Evolutionary conservation across 2,888 invertebrate genomes (phyloP).

Genomic region (Exephanes ischioxanthus): DNA sequence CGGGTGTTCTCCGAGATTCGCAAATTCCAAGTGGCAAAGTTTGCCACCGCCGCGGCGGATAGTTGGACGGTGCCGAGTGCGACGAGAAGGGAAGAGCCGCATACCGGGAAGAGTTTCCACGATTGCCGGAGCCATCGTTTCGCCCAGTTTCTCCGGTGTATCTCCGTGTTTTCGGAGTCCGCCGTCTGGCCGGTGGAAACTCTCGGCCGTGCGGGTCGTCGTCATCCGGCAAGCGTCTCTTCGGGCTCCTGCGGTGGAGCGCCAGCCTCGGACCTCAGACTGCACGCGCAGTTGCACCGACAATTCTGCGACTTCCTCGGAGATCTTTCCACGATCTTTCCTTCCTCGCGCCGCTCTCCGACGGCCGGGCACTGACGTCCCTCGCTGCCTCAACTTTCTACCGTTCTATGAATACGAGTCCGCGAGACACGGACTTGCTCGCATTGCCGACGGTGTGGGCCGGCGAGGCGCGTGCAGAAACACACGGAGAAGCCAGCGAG

Average conservation of each 20-base stretch:
- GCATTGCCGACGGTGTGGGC: conserved; percentile 68
- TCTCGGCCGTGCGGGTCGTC: conserved; percentile 8
- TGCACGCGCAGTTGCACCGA: not conserved
- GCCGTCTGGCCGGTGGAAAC: conserved; percentile 14
- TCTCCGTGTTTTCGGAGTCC: conserved; percentile 19
- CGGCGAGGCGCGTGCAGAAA: conserved; percentile 53
- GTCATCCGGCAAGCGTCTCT: conserved; percentile 21
- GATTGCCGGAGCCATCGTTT: conserved; percentile 55
- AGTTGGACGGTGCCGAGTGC: not conserved
- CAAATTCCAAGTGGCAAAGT: not conserved
- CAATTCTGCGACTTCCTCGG: conserved; percentile 9
- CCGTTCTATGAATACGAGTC: conserved; percentile 74
- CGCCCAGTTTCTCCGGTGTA: not conserved
- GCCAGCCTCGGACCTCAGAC: too few relatives aligned
- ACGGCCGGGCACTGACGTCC: conserved; percentile 7
- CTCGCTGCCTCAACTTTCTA: not conserved
- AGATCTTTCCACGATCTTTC: conserved; percentile 23
- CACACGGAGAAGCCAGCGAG: conserved; percentile 12
- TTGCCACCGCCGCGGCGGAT: not conserved
- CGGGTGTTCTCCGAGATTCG: conserved; percentile 1
- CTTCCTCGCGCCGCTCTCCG: conserved; percentile 1
- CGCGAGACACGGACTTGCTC: conserved; percentile 48
- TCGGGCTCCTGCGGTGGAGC: not conserved
- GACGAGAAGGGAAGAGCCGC: not conserved
- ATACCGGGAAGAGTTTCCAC: conserved; percentile 22